Evolutionary conservation across 1,140 invertebrate species (phyloP).

Genomic region (Macrocentrus cingulum): DNA sequence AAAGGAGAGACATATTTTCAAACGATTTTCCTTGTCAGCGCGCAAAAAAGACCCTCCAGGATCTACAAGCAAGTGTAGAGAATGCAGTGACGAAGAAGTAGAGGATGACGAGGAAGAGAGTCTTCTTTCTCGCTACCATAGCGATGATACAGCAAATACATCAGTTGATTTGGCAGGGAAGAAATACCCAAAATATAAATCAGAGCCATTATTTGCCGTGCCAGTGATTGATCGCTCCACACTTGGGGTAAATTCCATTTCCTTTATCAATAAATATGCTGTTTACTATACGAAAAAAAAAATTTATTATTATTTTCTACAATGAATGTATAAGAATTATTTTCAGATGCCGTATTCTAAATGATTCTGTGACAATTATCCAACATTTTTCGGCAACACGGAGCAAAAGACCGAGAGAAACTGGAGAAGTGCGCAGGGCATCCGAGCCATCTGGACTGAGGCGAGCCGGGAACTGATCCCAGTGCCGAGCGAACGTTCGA

Average conservation of each 20-base stretch:
- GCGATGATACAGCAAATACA: background rate
- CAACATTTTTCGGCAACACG: background rate
- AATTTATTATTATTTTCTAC: background rate
- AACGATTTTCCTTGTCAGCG: background rate
- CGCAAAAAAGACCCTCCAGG: background rate
- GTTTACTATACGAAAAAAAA: background rate
- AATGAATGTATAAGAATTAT: background rate
- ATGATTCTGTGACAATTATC: background rate
- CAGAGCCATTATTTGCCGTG: background rate
- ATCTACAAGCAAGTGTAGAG: background rate
- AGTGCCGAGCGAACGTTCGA: slow-evolving; percentile 38
- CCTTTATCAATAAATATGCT: background rate
- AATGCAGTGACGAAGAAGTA: slow-evolving; percentile 9
- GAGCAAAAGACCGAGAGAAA: slow-evolving; percentile 6
- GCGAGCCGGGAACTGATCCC: slow-evolving; percentile 19
- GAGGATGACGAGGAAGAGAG: slow-evolving; percentile 15
- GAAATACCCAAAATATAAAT: slow-evolving; percentile 8
- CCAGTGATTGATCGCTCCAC: background rate
- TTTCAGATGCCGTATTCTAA: too few species aligned
- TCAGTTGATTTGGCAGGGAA: background rate
- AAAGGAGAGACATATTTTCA: slow-evolving; percentile 11
- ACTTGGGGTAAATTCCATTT: background rate
- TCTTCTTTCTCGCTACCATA: background rate
- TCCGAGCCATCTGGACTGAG: slow-evolving; percentile 25
- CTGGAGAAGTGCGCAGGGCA: slow-evolving; percentile 21